Conservation (phyloP, 2,797 vertebrate species). For the Eulemur rubriventer region DNA sequence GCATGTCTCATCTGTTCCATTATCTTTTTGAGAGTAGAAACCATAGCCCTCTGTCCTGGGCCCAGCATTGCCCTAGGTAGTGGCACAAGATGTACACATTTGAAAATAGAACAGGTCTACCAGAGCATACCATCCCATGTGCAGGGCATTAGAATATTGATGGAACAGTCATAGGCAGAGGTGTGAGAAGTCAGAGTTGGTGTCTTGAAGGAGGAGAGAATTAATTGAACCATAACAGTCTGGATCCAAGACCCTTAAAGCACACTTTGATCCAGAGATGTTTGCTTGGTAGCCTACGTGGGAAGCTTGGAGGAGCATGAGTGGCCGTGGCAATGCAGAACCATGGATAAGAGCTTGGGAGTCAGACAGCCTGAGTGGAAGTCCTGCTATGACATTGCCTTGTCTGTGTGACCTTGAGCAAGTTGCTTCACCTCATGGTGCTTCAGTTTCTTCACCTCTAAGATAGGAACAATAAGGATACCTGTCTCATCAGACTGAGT, state of each 20-base stretch:
- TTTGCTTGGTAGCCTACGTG: not conserved
- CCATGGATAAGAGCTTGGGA: accelerated
- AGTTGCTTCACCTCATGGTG: not conserved
- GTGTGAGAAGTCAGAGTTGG: not conserved
- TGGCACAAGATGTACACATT: not conserved
- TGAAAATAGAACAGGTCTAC: not conserved
- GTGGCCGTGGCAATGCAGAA: not conserved
- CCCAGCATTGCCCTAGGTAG: not conserved
- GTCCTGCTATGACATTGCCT: not conserved
- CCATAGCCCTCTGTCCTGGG: too few species aligned
- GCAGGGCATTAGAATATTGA: not conserved
- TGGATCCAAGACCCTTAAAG: not conserved
- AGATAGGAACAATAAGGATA: not conserved
- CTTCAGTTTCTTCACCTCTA: not conserved
- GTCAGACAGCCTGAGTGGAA: not conserved
- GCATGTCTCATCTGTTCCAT: too few species aligned
- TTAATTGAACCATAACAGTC: not conserved
- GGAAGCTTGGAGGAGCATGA: not conserved
- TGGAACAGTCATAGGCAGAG: not conserved
- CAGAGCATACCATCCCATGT: not conserved
- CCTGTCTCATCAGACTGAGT: not conserved
- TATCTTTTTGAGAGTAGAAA: too few species aligned
- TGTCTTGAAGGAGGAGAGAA: not conserved
- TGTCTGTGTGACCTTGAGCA: not conserved
- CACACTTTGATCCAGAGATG: not conserved